Conservation (phyloP, 2,888 invertebrate genomes). For the Nebria brevicollis region DNA sequence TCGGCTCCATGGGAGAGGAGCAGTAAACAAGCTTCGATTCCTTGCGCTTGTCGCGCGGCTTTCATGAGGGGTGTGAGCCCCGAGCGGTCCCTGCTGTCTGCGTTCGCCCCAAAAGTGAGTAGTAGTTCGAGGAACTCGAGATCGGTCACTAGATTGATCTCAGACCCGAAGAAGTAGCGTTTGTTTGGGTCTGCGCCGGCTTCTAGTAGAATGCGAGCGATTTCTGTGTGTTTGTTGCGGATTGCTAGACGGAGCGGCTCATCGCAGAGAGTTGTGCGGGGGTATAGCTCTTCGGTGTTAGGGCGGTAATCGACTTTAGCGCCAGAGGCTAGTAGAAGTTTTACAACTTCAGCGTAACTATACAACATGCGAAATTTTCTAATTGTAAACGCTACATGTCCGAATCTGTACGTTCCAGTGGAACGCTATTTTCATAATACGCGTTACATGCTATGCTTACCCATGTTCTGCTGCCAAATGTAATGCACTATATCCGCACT, state of each 20-base stretch:
- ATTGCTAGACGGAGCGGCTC: slow-evolving; percentile 91
- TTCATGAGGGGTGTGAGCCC: slow-evolving; percentile 93
- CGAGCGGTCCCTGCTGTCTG: slow-evolving; percentile 86
- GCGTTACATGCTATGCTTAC: too few species aligned
- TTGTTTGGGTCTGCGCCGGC: slow-evolving; percentile 91
- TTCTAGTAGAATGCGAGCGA: slow-evolving; percentile 78
- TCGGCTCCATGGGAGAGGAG: slow-evolving; percentile 85
- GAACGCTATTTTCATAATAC: too few species aligned
- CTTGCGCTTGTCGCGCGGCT: slow-evolving; percentile 82
- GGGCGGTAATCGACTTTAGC: slow-evolving; percentile 83
- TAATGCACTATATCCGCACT: slow-evolving; percentile 90
- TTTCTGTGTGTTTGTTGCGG: slow-evolving; percentile 83
- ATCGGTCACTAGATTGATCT: slow-evolving; percentile 88
- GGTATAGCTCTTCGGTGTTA: slow-evolving; percentile 77
- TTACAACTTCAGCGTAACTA: slow-evolving; percentile 75
- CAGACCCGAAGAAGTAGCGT: slow-evolving; percentile 88
- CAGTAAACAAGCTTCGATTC: slow-evolving; percentile 79
- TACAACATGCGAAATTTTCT: not conserved
- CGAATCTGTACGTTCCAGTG: too few species aligned
- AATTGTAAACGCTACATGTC: too few species aligned
- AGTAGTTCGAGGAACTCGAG: slow-evolving; percentile 83
- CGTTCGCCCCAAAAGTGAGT: slow-evolving; percentile 86
- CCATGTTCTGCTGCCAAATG: slow-evolving; percentile 93
- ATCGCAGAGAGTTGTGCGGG: slow-evolving; percentile 79
- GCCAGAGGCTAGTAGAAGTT: slow-evolving; percentile 78